Conservation (phyloP, 2,797 vertebrate species). For the Enteromius trimaculatus region DNA sequence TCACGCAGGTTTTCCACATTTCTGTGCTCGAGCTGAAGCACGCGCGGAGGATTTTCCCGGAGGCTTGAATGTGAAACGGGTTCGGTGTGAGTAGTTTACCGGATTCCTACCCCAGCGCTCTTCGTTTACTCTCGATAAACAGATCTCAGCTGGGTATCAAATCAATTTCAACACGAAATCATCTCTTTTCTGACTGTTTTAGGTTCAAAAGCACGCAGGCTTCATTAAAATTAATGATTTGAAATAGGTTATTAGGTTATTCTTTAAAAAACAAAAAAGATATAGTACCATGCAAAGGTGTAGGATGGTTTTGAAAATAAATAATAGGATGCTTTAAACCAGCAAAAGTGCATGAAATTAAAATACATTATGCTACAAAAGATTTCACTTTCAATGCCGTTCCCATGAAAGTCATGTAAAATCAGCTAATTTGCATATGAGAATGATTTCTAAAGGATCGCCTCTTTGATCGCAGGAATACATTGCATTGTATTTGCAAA, state of each 20-base stretch:
- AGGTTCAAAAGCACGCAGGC: background rate
- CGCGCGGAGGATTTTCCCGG: background rate
- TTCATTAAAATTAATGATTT: background rate
- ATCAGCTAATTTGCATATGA: background rate
- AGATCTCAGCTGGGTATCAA: conserved; percentile 3
- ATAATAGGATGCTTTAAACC: background rate
- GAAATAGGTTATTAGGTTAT: background rate
- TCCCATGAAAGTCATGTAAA: background rate
- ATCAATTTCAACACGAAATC: background rate
- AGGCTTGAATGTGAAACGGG: too few relatives aligned
- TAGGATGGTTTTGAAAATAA: too few relatives aligned
- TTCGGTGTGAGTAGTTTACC: background rate
- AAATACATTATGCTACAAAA: background rate
- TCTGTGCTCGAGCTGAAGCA: background rate
- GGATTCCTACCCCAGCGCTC: background rate
- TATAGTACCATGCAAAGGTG: background rate
- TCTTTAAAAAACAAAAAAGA: background rate
- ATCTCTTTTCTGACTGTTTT: background rate
- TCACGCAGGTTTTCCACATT: background rate
- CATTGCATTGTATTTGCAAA: too few relatives aligned
- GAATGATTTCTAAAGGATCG: background rate
- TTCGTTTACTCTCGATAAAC: conserved; percentile 4
- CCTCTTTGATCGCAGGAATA: background rate
- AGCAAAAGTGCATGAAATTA: background rate
- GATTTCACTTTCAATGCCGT: background rate